These are phyloP conservation scores for Leucoma salicis DNA, from an alignment of 2,888 invertebrate genomes.

Conservation along the genomic window DNA sequence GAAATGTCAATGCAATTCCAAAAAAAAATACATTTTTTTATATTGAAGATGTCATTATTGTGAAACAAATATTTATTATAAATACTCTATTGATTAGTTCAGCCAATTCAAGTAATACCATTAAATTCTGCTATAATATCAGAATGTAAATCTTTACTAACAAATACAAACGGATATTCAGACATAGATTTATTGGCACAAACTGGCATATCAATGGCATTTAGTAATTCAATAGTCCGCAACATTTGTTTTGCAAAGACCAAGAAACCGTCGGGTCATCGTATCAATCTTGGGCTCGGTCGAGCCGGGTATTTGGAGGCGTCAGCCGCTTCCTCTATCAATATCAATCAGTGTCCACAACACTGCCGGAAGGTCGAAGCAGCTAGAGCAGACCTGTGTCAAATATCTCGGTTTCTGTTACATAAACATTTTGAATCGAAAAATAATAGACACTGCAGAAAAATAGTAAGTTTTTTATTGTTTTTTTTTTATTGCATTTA, in stretches of 20 bases:
- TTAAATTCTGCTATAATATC: too few species aligned
- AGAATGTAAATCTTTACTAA: too few species aligned
- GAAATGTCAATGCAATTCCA: too few species aligned
- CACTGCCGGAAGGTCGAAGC: slow-evolving; percentile 24
- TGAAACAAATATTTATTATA: too few species aligned
- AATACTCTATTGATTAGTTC: too few species aligned
- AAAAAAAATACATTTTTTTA: too few species aligned
- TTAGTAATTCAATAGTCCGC: slow-evolving; percentile 25
- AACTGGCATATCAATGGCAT: slow-evolving; percentile 14
- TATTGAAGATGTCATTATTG: too few species aligned
- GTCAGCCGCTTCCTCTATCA: slow-evolving; percentile 49
- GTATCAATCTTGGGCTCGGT: slow-evolving; percentile 38
- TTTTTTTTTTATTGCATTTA: too few species aligned
- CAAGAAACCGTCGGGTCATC: slow-evolving; percentile 28
- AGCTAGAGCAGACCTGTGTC: slow-evolving; percentile 20
- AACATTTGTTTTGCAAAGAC: slow-evolving; percentile 24
- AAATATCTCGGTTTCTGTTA: slow-evolving; percentile 19
- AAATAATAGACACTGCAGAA: too few species aligned
- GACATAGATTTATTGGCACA: neutral
- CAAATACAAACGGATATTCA: neutral
- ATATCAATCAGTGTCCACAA: slow-evolving; percentile 65
- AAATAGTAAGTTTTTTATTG: too few species aligned
- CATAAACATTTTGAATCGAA: too few species aligned
- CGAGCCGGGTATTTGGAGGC: slow-evolving; percentile 28
- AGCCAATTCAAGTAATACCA: too few species aligned